Evolutionary conservation across 1,140 invertebrate species (phyloP).

Genomic region (Diachasmimorpha longicaudata): DNA sequence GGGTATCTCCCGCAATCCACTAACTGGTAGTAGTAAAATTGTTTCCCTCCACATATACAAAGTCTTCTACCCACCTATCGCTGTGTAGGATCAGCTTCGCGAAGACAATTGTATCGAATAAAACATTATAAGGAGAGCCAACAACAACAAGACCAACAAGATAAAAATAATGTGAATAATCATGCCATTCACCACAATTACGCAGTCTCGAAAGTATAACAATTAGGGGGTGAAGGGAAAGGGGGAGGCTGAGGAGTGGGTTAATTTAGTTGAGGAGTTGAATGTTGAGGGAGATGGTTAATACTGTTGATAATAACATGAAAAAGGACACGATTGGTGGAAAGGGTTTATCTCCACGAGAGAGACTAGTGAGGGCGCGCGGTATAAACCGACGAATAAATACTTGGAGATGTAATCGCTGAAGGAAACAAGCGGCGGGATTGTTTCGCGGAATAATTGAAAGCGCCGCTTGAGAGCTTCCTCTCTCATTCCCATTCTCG

Average conservation of each 20-base stretch:
- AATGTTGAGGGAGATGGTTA: neutral
- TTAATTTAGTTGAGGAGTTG: neutral
- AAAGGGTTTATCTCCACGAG: neutral
- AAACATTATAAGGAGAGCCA: neutral
- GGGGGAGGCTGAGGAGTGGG: neutral
- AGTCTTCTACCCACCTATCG: neutral
- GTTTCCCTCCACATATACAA: constrained; percentile 3
- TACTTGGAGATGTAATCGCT: constrained; percentile 63
- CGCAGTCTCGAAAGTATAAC: neutral
- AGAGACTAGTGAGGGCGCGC: constrained; percentile 19
- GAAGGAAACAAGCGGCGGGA: constrained; percentile 63
- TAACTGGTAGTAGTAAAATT: constrained; percentile 9
- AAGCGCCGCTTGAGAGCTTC: constrained; percentile 59
- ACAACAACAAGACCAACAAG: neutral
- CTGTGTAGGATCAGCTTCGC: neutral
- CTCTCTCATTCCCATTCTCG: constrained; percentile 56
- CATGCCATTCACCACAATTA: neutral
- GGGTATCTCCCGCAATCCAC: constrained; percentile 30
- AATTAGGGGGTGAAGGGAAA: no score
- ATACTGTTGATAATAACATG: neutral
- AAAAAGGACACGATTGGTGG: neutral
- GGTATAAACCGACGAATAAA: constrained; percentile 55
- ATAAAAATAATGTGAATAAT: neutral
- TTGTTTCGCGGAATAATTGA: constrained; percentile 65
- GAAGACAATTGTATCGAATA: neutral